phyloP scores from a whole-genome alignment of 2,888 invertebrate species.

The Tolmerus cingulatus region DNA sequence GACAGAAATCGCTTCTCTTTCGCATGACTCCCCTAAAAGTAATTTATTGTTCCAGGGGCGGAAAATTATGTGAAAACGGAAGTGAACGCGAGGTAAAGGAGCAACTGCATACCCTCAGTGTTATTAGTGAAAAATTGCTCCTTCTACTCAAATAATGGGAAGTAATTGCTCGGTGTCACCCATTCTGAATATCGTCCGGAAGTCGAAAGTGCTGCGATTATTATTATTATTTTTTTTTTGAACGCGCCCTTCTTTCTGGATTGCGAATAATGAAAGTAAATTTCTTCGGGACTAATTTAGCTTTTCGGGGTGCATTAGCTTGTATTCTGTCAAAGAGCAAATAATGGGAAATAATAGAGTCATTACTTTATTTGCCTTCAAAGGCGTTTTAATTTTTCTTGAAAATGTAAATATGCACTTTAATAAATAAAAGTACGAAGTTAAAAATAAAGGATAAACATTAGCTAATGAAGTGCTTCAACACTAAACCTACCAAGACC shows the following conservation, averaged over 20 bases:
- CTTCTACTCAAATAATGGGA: background rate
- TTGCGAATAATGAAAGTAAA: background rate
- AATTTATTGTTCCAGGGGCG: background rate
- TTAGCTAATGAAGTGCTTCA: too few species aligned
- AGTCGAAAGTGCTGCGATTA: background rate
- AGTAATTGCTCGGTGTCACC: background rate
- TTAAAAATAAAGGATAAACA: background rate
- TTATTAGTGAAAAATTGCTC: background rate
- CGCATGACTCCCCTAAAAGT: background rate
- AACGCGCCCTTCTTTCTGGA: background rate
- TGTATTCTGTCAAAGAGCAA: background rate
- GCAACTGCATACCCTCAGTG: background rate
- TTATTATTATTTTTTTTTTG: background rate
- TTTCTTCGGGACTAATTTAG: background rate
- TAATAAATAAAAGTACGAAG: background rate
- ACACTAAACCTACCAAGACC: too few species aligned
- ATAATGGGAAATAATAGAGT: background rate
- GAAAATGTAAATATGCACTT: background rate
- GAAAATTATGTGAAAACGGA: background rate
- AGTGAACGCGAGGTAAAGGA: background rate
- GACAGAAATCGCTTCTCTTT: background rate
- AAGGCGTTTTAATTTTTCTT: background rate
- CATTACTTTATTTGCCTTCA: background rate
- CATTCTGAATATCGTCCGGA: background rate
- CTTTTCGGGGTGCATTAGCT: background rate